phyloP scores from a whole-genome alignment of 2,797 vertebrate species.

The Cichlasoma orientale region DNA sequence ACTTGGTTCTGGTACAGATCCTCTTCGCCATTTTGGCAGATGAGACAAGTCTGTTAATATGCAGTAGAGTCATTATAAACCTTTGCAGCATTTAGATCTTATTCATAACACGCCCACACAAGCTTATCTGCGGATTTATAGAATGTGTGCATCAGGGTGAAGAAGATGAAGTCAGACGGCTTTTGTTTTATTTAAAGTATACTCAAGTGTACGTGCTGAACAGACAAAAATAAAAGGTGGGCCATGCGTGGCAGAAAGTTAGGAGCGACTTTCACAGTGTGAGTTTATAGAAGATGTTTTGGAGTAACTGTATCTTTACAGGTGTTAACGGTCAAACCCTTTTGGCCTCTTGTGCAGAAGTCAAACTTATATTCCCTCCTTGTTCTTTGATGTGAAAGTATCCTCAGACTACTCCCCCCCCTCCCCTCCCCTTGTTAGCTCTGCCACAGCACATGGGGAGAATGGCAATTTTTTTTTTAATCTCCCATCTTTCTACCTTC shows the following conservation, averaged over 20 bases:
- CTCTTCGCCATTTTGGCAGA: slow-evolving; percentile 10
- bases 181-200: slow-evolving; percentile 4
- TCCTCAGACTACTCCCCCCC: not conserved
- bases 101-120: not conserved
- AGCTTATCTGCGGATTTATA: slow-evolving; percentile 18
- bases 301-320: slow-evolving; percentile 69
- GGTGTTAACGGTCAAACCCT: slow-evolving; percentile 63
- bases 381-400: slow-evolving; percentile 62
- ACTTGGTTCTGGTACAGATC: slow-evolving; percentile 27
- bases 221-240: slow-evolving; percentile 10
- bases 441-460: slow-evolving; percentile 25
- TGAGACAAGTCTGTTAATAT: slow-evolving; percentile 17
- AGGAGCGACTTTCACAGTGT: not conserved
- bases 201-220: not conserved
- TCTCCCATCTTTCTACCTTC: slow-evolving; percentile 40
- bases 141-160: slow-evolving; percentile 19
- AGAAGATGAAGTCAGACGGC: not conserved
- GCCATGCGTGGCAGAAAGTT: not conserved
- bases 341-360: slow-evolving; percentile 51
- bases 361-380: slow-evolving; percentile 63
- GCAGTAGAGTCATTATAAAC: slow-evolving; percentile 9
- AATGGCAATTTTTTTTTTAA: slow-evolving; percentile 52
- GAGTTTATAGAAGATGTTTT: slow-evolving; percentile 35
- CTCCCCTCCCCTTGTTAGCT: slow-evolving; percentile 26
- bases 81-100: slow-evolving; percentile 7